These are phyloP conservation scores for Mustelus asterias DNA, from an alignment of 2,113 vertebrate genomes.

Conservation along the genomic window DNA sequence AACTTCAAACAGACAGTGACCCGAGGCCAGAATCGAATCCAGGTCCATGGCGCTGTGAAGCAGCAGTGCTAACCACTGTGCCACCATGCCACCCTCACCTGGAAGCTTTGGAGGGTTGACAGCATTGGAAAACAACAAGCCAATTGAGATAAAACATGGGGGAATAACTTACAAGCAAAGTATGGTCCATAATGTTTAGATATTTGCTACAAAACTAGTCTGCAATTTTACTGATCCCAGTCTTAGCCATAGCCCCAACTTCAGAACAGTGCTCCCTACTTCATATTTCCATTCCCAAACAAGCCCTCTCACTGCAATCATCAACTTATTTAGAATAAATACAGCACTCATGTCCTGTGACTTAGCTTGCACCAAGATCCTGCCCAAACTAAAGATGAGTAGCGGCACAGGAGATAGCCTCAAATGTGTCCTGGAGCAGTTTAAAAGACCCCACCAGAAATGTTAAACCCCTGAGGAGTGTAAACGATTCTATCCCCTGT, in stretches of 20 bases:
- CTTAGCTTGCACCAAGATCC: not conserved
- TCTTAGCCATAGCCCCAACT: not conserved
- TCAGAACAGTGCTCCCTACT: not conserved
- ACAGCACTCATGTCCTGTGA: not conserved
- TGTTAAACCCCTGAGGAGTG: no score
- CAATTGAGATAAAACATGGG: not conserved
- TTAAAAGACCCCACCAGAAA: not conserved
- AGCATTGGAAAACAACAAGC: not conserved
- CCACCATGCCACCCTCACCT: not conserved
- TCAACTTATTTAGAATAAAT: not conserved
- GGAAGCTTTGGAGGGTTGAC: not conserved
- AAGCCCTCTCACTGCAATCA: not conserved
- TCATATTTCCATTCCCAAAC: not conserved
- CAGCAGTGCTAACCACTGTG: no score
- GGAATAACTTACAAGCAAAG: not conserved
- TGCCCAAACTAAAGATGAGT: not conserved
- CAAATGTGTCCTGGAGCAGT: not conserved
- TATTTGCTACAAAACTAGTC: not conserved
- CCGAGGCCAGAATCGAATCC: no score
- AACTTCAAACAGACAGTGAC: no score
- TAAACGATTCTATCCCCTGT: no score
- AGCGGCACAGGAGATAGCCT: not conserved
- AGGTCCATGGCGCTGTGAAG: no score
- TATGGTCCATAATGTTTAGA: not conserved
- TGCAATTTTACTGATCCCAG: not conserved